Base-by-base conservation (phyloP, 2,888 invertebrate species). In the Metacarcinus magister region DNA sequence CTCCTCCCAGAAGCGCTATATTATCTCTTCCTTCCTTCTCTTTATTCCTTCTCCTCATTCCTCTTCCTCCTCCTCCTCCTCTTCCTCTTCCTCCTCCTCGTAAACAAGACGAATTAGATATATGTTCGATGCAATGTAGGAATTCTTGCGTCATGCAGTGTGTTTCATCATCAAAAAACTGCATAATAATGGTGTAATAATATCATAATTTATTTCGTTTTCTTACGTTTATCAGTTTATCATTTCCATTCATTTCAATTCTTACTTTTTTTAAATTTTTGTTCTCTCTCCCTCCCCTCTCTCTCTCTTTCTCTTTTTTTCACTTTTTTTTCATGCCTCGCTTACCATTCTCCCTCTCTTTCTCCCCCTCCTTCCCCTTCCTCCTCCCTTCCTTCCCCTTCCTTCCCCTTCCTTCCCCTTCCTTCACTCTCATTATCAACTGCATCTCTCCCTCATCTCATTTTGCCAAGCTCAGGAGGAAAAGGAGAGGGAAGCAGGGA, bases 1-100 rank as follows among this genome's bases (percentile, higher is more conserved):
- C 44, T 8, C 44, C 5, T 91, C 43, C 7, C 3, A 23, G 23
- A 46, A 23, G 23, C 1, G 10, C 23, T n/a, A 44, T 48, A 91
- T 48, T 91, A n/a, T 28, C 16, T 44, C 91, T 44, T 91, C 19
- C 16, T 19, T 1, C 44, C 90, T 8, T 90, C 90, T 8, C 39
- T 39, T 39, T 90, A 19, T 7, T 67, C 67, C 67, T 67, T 19
- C 67, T 67, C 67, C 75, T 67, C 48, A 48, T 13, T 60, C 91
- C 46, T 91, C 91, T n/a, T 91, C 91, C 91, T 43, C 91, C 43
- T 23, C 7, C 28, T 91, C 91, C 91, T 91, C 91, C 19, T 19
- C 43, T 3, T 44, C 91, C 46, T 91, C 91, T 0, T 91, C 91
- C n/a, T 43, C 60, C 60, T 60, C 60, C 60, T 60, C 60, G 10